These are phyloP conservation scores for Lepus americanus DNA, from an alignment of 2,113 vertebrate species.

Conservation along the genomic window DNA sequence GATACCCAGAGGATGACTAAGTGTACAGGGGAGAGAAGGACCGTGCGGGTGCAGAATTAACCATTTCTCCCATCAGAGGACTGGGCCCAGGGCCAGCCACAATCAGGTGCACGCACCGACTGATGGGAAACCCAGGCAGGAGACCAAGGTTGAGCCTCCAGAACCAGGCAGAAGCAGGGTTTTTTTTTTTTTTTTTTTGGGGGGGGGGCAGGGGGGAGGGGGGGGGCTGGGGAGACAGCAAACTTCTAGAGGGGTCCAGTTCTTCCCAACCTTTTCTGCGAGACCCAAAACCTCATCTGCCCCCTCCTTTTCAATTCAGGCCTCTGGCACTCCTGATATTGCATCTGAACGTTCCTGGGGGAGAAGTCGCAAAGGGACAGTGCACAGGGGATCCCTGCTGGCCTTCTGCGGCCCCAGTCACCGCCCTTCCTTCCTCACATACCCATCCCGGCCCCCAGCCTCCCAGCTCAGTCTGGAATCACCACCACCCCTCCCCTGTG, in stretches of 20 bases:
- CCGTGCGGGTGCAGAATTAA: constrained; percentile 18
- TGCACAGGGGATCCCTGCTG: background rate
- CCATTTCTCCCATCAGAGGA: background rate
- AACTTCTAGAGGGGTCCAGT: background rate
- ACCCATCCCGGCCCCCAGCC: fast-evolving
- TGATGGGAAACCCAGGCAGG: background rate
- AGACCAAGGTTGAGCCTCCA: background rate
- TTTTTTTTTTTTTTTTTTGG: background rate
- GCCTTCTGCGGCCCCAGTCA: background rate
- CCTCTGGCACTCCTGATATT: background rate
- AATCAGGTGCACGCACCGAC: background rate
- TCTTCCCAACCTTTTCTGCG: background rate
- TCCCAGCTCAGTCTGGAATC: background rate
- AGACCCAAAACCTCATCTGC: background rate
- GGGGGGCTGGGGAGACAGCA: too few relatives aligned
- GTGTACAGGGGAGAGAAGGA: background rate
- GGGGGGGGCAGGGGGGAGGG: too few relatives aligned
- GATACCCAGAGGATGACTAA: constrained; percentile 71
- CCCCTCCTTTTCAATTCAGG: background rate
- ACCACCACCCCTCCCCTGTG: background rate
- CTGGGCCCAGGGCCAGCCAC: constrained; percentile 22
- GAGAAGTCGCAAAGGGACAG: background rate
- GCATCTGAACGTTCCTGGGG: background rate
- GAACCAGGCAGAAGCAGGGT: background rate
- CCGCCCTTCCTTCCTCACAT: background rate